Base-by-base conservation (phyloP, 2,113 vertebrate species). In the Progne subis region DNA sequence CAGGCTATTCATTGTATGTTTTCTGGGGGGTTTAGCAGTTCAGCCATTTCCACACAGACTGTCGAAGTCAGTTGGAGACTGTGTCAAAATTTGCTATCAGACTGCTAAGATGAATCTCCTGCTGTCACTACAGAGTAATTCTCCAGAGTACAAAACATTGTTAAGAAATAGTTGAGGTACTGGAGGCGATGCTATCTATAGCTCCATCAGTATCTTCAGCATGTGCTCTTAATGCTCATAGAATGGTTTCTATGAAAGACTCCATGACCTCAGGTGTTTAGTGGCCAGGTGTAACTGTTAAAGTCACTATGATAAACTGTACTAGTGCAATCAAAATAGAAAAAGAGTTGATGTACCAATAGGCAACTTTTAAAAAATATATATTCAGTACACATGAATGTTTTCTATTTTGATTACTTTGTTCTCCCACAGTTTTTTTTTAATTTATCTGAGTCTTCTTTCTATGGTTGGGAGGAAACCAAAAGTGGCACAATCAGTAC, bases 1-100 rank as follows among this genome's bases (percentile, higher is more conserved):
- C 47, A 60, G 88, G 94, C 86, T 83, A 44, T 86, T 88, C 59
- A 31, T 44, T 64, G 26, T 75, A 17, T 92, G 64, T 81, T 94
- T 96, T 86, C 92, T 92, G 78, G 82, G 34, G 34, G 55, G 29
- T 92, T 93, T 93, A 93, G 49, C 79, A 74, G 88, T 90, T 86
- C 76, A 70, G 50, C 80, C 91, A 63, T 92, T 94, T 92, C 79
- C 59, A 67, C 26, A 43, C 60, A 88, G 75, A 32, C 71, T 88
- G 71, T 86, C 7, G 6, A 69, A 93, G 60, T 80, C 80, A 46
- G 12, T 78, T 67, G 64, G 82, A 92, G 47, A 50, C 71, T 49
- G 32, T 82, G 75, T 90, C 86, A 95, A 13, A 83, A 88, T 80
- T 67, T 88, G 59, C 63, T 59, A 11, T 93, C 76, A 74, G 50